Percentiles rank a stretch among this genome's conserved stretches.
Evolutionary conservation across 2,888 invertebrate species (phyloP).

Genomic region (Nephrotoma guestfalica): DNA sequence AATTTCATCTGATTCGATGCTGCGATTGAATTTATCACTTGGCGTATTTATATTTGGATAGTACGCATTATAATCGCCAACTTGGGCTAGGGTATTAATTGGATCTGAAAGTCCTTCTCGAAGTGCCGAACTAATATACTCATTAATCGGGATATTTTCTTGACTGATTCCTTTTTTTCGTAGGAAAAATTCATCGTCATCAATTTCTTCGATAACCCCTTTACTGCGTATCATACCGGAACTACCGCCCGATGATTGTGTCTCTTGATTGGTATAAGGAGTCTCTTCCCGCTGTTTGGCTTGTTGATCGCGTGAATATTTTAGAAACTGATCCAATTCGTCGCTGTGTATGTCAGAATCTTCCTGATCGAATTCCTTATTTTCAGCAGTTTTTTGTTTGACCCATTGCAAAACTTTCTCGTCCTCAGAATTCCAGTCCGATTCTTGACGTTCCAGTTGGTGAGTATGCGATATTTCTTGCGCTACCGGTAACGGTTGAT

Average conservation of each 20-base stretch:
- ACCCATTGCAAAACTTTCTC: conserved; percentile 31
- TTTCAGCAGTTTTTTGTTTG: conserved; percentile 29
- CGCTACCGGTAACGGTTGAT: conserved; percentile 27
- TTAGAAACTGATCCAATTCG: conserved; percentile 5
- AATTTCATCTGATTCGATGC: conserved; percentile 7
- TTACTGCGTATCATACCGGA: conserved; percentile 39
- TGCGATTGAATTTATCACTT: conserved; percentile 6
- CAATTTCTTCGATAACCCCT: conserved; percentile 69
- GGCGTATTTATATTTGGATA: conserved; percentile 10
- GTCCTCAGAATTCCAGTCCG: conserved; percentile 31
- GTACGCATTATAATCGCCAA: conserved; percentile 31
- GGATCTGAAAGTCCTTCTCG: conserved; percentile 60
- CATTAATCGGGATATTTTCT: conserved; percentile 65
- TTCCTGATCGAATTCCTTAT: conserved; percentile 24
- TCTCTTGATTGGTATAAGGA: conserved; percentile 34
- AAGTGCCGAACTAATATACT: conserved; percentile 64
- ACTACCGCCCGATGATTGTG: conserved; percentile 44
- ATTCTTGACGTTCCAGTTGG: conserved; percentile 28
- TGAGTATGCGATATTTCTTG: conserved; percentile 15
- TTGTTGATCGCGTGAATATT: conserved; percentile 24
- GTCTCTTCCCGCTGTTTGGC: conserved; percentile 18
- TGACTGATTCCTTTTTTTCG: conserved; percentile 69
- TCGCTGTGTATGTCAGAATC: conserved; percentile 19
- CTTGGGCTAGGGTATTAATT: conserved; percentile 47
- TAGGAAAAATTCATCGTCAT: conserved; percentile 76